Evolutionary conservation across 2,888 invertebrate genomes (phyloP).

Genomic region (Petrophora chlorosata): DNA sequence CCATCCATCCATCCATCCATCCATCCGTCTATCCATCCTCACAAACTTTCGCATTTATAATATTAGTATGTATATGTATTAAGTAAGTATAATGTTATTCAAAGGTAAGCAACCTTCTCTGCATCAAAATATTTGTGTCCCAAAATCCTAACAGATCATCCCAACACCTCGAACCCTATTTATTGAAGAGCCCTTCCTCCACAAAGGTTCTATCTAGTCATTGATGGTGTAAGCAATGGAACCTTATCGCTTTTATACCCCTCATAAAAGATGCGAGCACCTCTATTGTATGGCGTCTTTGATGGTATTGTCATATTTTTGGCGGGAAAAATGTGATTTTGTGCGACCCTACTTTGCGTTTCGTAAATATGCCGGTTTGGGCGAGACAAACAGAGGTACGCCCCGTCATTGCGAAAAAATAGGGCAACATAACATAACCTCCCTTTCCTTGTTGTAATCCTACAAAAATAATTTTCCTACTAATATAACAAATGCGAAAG

Average conservation of each 20-base stretch:
- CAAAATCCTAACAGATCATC: conserved; percentile 19
- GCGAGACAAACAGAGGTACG: conserved; percentile 3
- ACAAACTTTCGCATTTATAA: too few species aligned
- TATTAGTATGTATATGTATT: too few species aligned
- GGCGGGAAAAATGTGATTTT: conserved; percentile 28
- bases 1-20: too few species aligned
- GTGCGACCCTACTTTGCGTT: conserved; percentile 26
- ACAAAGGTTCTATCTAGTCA: conserved; percentile 25
- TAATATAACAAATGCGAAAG: too few species aligned
- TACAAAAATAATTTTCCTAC: too few species aligned
- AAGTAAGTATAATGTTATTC: too few species aligned
- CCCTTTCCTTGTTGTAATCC: too few species aligned
- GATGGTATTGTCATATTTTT: conserved; percentile 38
- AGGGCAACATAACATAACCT: too few species aligned
- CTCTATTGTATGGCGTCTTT: conserved; percentile 31
- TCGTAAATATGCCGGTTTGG: conserved; percentile 15
- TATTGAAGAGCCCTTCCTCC: conserved; percentile 19
- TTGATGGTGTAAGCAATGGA: conserved; percentile 20
- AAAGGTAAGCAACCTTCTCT: neutral
- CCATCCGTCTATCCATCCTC: too few species aligned
- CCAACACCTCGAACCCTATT: conserved; percentile 25
- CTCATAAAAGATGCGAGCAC: conserved; percentile 30
- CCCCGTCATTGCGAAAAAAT: too few species aligned
- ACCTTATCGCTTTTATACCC: conserved; percentile 36
- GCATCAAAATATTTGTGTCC: conserved; percentile 26